phyloP scores from a whole-genome alignment of 2,113 vertebrate genomes.

The Pollachius pollachius region DNA sequence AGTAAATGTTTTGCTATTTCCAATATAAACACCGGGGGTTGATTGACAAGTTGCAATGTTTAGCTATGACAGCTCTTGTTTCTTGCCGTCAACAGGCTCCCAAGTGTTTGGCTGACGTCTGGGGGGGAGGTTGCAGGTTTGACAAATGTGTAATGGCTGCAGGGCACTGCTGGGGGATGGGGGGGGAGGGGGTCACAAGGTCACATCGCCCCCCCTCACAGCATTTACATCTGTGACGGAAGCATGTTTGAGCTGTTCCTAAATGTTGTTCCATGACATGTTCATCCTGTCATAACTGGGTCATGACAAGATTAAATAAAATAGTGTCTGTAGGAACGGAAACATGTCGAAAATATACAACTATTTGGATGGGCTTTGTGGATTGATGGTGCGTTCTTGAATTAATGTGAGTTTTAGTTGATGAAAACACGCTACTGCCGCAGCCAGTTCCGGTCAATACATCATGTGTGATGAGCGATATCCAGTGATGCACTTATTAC shows the following conservation, averaged over 20 bases:
- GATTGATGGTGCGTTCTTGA: too few relatives aligned
- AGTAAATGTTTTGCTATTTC: conserved; percentile 29
- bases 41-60: conserved; percentile 66
- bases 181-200: conserved; percentile 10
- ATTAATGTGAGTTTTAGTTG: too few relatives aligned
- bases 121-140: conserved; percentile 52
- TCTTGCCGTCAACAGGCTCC: conserved; percentile 54
- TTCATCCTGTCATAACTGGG: conserved; percentile 14
- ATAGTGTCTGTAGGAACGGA: too few relatives aligned
- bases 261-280: neutral
- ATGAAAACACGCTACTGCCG: too few relatives aligned
- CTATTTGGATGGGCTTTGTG: too few relatives aligned
- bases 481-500: too few relatives aligned
- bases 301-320: conserved; percentile 59
- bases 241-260: conserved; percentile 30
- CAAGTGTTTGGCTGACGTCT: conserved; percentile 58
- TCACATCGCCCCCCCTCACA: conserved; percentile 32
- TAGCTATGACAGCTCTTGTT: conserved; percentile 61
- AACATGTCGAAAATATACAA: too few relatives aligned
- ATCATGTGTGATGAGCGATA: neutral
- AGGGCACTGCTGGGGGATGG: conserved; percentile 32
- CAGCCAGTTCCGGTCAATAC: conserved; percentile 7
- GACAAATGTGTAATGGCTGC: conserved; percentile 38
- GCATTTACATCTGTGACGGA: conserved; percentile 15
- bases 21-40: conserved; percentile 50